Evolutionary conservation across 2,797 vertebrate genomes (phyloP).

Genomic region (Sarcoramphus papa): DNA sequence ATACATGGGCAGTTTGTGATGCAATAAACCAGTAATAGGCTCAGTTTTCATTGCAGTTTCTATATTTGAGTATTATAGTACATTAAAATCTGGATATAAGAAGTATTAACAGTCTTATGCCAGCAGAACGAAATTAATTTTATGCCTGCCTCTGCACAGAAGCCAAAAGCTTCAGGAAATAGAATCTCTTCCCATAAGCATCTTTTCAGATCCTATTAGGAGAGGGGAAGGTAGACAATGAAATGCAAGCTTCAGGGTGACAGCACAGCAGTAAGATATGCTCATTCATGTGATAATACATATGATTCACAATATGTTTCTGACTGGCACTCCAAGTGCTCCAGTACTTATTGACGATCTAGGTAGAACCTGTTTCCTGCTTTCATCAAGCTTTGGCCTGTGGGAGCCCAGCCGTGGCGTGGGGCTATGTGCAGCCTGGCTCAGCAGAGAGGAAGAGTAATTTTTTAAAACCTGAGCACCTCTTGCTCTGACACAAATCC

Average conservation of each 20-base stretch:
- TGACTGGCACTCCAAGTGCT: neutral
- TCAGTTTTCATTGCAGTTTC: conserved; percentile 21
- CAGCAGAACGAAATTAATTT: conserved; percentile 50
- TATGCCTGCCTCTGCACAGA: conserved; percentile 29
- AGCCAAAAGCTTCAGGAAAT: conserved; percentile 41
- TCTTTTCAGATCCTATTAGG: conserved; percentile 28
- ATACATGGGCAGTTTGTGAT: conserved; percentile 11
- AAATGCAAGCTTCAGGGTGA: neutral
- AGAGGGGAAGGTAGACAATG: neutral
- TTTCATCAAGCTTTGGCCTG: neutral
- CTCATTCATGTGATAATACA: neutral
- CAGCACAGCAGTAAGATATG: neutral
- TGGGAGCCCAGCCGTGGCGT: neutral
- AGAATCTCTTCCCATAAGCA: conserved; percentile 8
- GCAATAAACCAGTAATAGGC: conserved; percentile 3
- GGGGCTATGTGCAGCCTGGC: neutral
- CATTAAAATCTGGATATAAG: conserved; percentile 17
- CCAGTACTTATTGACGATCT: neutral
- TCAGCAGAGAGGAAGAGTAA: neutral
- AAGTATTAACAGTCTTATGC: conserved; percentile 22
- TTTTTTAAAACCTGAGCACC: neutral
- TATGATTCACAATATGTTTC: neutral
- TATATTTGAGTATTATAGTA: conserved; percentile 24
- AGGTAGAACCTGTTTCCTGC: neutral
- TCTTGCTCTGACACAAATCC: neutral